Percentiles rank a stretch among this genome's conserved stretches.
These are phyloP conservation scores for Cephalotes varians DNA, from an alignment of 2,888 invertebrate genomes.

Conservation along the genomic window DNA sequence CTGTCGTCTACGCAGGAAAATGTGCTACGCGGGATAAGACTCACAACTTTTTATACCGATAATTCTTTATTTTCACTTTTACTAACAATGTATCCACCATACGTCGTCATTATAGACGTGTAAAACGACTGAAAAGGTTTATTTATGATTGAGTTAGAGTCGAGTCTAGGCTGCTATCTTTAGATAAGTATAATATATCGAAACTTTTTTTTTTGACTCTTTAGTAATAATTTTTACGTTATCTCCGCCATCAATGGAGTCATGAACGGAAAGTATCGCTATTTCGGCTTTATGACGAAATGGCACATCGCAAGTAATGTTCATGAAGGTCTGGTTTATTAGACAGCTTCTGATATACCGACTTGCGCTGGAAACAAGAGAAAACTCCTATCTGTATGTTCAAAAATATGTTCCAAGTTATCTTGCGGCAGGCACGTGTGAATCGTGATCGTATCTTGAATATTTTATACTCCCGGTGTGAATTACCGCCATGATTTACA, in stretches of 20 bases:
- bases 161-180: not conserved
- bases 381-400: slow-evolving; percentile 33
- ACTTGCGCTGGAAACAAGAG: slow-evolving; percentile 4
- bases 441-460: slow-evolving; percentile 47
- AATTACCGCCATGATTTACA: slow-evolving; percentile 40
- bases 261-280: not conserved
- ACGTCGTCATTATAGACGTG: not conserved
- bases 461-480: slow-evolving; percentile 43
- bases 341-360: slow-evolving; percentile 34
- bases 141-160: not conserved
- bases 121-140: not conserved
- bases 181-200: not conserved
- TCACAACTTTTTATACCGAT: not conserved
- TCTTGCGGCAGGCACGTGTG: slow-evolving; percentile 25
- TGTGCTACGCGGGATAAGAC: slow-evolving; percentile 11
- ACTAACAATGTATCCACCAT: not conserved
- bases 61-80: slow-evolving; percentile 1
- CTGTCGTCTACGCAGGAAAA: slow-evolving; percentile 24
- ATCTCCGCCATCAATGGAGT: not conserved
- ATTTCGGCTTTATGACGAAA: not conserved
- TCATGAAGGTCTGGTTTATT: slow-evolving; percentile 39
- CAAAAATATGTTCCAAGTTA: slow-evolving; percentile 27
- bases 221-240: not conserved
- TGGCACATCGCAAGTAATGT: slow-evolving; percentile 12
- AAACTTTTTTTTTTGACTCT: not conserved